Conservation (phyloP, 2,113 vertebrate genomes). For the Erythrocercus mccallii region DNA sequence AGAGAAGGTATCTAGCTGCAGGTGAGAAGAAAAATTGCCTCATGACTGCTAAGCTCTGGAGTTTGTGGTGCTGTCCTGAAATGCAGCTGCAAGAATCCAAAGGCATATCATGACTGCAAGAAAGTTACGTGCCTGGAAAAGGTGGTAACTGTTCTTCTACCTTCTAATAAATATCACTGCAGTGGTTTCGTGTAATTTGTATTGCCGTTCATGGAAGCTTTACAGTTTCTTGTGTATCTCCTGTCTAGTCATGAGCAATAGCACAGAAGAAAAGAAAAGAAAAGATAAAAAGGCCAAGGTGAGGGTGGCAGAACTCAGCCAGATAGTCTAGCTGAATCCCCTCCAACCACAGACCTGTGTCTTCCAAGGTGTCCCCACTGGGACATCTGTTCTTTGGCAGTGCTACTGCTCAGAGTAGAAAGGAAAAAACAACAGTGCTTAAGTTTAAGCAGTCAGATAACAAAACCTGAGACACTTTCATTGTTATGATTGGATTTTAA, state of each 20-base stretch:
- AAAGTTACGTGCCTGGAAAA: not conserved
- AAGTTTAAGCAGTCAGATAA: not conserved
- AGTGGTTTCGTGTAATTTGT: not conserved
- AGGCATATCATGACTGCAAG: not conserved
- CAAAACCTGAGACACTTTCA: not conserved
- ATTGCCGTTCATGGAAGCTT: not conserved
- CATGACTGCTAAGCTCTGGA: not conserved
- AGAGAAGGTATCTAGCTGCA: not conserved
- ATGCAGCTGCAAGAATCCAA: not conserved
- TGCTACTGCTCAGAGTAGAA: not conserved
- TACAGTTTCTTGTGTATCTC: not conserved
- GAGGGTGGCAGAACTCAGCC: not conserved
- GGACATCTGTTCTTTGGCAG: not conserved
- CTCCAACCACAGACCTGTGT: fast-evolving
- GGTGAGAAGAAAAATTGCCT: not conserved
- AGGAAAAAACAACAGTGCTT: not conserved
- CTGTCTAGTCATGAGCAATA: not conserved
- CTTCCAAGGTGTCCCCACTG: not conserved
- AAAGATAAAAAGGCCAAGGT: not conserved
- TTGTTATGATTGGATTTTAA: not conserved
- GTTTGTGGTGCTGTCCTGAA: not conserved
- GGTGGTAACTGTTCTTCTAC: not conserved
- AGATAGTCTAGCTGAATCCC: not conserved
- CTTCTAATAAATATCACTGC: not conserved
- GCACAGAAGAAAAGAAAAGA: not conserved